Conservation (phyloP, 2,888 invertebrate species). For the Hypsopygia costalis region DNA sequence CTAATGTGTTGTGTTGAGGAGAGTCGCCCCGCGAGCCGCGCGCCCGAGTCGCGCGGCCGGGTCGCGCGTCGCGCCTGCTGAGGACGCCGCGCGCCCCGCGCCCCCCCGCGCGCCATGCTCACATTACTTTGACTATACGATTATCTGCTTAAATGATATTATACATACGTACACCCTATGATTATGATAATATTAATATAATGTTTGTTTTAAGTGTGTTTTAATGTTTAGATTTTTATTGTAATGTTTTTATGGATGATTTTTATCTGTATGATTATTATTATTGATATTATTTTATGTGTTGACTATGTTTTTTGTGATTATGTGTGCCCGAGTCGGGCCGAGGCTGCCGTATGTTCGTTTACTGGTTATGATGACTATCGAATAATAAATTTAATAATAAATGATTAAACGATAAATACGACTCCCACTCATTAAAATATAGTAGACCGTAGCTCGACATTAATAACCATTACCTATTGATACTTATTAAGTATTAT, state of each 20-base stretch:
- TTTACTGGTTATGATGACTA: conserved; percentile 66
- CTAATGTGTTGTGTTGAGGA: conserved; percentile 2
- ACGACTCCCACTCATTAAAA: conserved; percentile 76
- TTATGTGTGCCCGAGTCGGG: conserved; percentile 62
- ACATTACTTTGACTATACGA: conserved; percentile 78
- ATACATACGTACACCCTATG: conserved; percentile 79
- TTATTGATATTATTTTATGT: conserved; percentile 81
- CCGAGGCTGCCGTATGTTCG: conserved; percentile 73
- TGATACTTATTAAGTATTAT: conserved; percentile 81
- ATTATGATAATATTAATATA: conserved; percentile 80
- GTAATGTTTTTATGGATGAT: conserved; percentile 81
- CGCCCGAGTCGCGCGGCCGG: conserved; percentile 14
- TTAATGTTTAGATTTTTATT: conserved; percentile 81
- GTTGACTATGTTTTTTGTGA: conserved; percentile 80
- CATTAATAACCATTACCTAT: conserved; percentile 80
- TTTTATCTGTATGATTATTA: conserved; percentile 80
- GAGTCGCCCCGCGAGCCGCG: conserved; percentile 13
- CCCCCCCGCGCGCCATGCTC: conserved; percentile 66
- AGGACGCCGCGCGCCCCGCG: conserved; percentile 14
- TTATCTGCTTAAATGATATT: conserved; percentile 79
- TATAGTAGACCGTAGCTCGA: conserved; percentile 76
- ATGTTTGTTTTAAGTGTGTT: conserved; percentile 81
- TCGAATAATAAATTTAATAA: conserved; percentile 72
- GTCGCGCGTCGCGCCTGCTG: conserved; percentile 29
- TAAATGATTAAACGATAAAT: conserved; percentile 70